Evolutionary conservation across 2,113 vertebrate genomes (phyloP), one percentile per base, ranked within the genome.

Genomic region (Lepidothrix coronata): DNA sequence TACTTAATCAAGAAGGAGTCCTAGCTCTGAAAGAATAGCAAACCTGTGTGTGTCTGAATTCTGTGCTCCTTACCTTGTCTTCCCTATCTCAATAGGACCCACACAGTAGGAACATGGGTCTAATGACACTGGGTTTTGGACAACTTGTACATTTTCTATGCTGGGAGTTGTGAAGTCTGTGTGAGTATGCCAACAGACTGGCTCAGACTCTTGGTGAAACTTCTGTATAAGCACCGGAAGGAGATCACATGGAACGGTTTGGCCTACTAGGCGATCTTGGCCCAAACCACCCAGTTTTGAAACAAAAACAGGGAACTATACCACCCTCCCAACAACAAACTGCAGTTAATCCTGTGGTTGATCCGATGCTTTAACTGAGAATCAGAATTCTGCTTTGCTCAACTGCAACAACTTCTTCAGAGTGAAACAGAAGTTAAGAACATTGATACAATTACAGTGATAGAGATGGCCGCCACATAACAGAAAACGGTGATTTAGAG

Each of bases 171-270:
- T 4, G 16, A 24, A 79, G 27, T 15, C 33, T 62, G 15, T 17
- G 37, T 14, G 17, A 1, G 1, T 19, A 21, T 3, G 1, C 48
- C 31, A 66, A n/a, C 8, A 49, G 44, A 43, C 8, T 30, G 12
- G 11, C 18, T 54, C 44, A 77, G n/a, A 33, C 35, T 33, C 24
- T 11, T 41, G 5, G 14, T 9, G 52, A 63, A 87, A 83, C 9
- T 58, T 57, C 37, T 1, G 1, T 1, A 0, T 43, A 49, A 79
- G 25, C 37, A 39, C 1, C 48, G 24, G 28, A 84, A 84, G 37
- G 30, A 71, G 16, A 68, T 51, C 16, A 61, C n/a, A 59, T 5
- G 22, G 39, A 88, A 90, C 1, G 3, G 21, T 35, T 54, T 62
- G 33, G 52, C 48, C 39, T 51, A 17, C 48, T n/a, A 68, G 9